These are phyloP conservation scores for Chondrosia reniformis DNA, from an alignment of 37 sponge, comb jelly and placozoan genomes.

Conservation along the genomic window DNA sequence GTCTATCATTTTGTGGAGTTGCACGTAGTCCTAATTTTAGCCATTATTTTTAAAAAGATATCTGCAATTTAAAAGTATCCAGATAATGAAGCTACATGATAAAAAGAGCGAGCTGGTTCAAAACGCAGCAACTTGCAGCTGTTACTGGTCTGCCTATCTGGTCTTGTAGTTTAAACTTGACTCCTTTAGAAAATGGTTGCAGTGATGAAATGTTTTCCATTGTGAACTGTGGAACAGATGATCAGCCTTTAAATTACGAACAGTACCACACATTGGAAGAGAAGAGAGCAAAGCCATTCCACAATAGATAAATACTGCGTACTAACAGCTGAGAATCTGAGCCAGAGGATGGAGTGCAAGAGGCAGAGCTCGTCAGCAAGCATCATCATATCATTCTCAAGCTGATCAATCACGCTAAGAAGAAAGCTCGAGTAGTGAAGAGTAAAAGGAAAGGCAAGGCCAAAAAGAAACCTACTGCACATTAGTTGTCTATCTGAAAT, in stretches of 20 bases:
- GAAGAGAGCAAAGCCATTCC: not conserved
- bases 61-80: not conserved
- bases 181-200: not conserved
- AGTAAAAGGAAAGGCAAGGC: not conserved
- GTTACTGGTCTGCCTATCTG: too few species aligned
- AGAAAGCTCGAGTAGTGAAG: not conserved
- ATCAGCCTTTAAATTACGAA: not conserved
- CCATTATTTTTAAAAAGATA: not conserved
- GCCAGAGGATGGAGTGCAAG: not conserved
- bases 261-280: not conserved
- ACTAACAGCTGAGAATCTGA: not conserved
- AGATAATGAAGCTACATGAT: not conserved
- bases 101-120: not conserved
- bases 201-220: not conserved
- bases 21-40: not conserved
- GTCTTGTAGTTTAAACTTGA: too few species aligned
- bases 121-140: not conserved
- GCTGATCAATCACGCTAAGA: conserved; percentile 2
- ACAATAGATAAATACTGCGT: not conserved
- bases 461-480: not conserved
- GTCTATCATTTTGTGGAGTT: not conserved
- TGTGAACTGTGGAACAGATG: not conserved
- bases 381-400: not conserved
- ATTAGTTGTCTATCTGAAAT: not conserved
- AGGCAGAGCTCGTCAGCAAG: not conserved